Conservation (phyloP, 1,140 invertebrate genomes). For the Mercenaria mercenaria region DNA sequence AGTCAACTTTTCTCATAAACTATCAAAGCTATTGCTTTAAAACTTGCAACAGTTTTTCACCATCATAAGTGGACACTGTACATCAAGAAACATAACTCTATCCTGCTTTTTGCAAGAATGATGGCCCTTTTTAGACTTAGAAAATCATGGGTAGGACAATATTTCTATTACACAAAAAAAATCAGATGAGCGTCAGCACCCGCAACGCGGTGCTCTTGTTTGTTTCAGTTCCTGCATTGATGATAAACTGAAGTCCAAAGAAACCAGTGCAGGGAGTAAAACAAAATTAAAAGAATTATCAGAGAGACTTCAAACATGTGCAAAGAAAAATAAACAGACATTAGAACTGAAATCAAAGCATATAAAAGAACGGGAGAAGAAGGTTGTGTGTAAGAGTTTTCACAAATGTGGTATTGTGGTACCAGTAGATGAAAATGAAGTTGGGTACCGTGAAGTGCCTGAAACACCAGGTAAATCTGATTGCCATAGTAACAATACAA, state of each 20-base stretch:
- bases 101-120: too few species aligned
- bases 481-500: too few species aligned
- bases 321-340: constrained; percentile 89
- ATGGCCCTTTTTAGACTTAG: too few species aligned
- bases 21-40: too few species aligned
- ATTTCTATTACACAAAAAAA: too few species aligned
- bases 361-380: constrained; percentile 90
- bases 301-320: constrained; percentile 89
- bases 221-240: constrained; percentile 75
- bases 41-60: too few species aligned
- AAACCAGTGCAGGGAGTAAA: constrained; percentile 58
- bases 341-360: constrained; percentile 88
- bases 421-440: constrained; percentile 90
- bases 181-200: too few species aligned
- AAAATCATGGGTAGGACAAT: too few species aligned
- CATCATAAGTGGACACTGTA: too few species aligned
- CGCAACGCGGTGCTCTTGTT: too few species aligned
- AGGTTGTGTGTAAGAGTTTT: constrained; percentile 92
- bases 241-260: constrained; percentile 76
- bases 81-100: too few species aligned
- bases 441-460: constrained; percentile 93
- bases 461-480: constrained; percentile 90
- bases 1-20: too few species aligned
- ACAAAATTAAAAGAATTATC: constrained; percentile 86
- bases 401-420: constrained; percentile 96